Evolutionary conservation across 2,797 vertebrate species (phyloP).

Genomic region (Sebastes vulpes): DNA sequence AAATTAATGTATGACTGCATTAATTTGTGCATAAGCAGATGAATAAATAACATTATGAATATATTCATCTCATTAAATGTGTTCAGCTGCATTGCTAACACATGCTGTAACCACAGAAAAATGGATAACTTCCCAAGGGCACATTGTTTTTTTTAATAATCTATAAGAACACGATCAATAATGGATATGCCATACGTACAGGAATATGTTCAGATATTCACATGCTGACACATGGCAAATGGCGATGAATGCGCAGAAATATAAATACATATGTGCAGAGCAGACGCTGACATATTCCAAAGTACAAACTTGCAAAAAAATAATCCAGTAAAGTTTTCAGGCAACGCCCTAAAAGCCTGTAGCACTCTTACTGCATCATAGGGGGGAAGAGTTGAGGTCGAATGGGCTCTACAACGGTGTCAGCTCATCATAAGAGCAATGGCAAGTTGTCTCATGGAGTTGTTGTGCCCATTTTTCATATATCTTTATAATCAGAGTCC

Average conservation of each 20-base stretch:
- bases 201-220: constrained; percentile 6
- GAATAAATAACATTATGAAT: constrained; percentile 47
- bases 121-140: constrained; percentile 11
- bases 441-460: not conserved
- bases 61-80: constrained; percentile 38
- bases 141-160: not conserved
- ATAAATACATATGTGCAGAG: not conserved
- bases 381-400: not conserved
- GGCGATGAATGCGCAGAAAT: not conserved
- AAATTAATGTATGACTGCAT: constrained; percentile 13
- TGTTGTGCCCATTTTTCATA: not conserved
- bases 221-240: not conserved
- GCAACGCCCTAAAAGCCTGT: not conserved
- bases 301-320: not conserved
- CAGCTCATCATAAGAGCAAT: not conserved
- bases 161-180: constrained; percentile 3
- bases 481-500: not conserved
- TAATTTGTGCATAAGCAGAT: constrained; percentile 30
- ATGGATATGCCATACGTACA: constrained; percentile 10
- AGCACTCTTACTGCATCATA: not conserved
- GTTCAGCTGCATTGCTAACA: not conserved
- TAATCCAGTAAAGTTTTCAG: not conserved
- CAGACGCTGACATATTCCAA: not conserved
- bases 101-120: constrained; percentile 7
- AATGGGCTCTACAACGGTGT: not conserved